Conservation (phyloP, 2,113 vertebrate genomes). For the Tauraco erythrolophus region DNA sequence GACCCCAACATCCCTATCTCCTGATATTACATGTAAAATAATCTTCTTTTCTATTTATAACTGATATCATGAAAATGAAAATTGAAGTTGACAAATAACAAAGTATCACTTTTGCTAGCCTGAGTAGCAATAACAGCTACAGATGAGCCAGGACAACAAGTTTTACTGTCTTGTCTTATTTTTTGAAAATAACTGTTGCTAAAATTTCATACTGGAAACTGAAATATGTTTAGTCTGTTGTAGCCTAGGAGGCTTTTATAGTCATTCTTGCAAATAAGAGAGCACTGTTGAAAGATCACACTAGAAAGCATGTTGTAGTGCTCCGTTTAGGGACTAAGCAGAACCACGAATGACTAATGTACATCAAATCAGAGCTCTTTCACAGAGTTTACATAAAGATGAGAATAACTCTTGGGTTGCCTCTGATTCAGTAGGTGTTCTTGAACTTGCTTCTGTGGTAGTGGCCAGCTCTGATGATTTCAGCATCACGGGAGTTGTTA, state of each 20-base stretch:
- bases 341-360: neutral
- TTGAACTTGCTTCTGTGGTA: neutral
- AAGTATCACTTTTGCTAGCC: neutral
- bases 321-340: neutral
- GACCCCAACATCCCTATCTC: neutral
- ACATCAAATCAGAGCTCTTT: neutral
- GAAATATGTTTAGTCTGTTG: neutral
- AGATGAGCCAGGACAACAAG: neutral
- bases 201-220: neutral
- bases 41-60: slow-evolving; percentile 27
- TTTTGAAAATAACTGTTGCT: neutral
- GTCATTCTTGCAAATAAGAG: neutral
- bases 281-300: neutral
- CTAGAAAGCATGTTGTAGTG: neutral
- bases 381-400: neutral
- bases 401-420: neutral
- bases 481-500: neutral
- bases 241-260: neutral
- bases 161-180: neutral
- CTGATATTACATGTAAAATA: slow-evolving; percentile 6
- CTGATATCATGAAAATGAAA: neutral
- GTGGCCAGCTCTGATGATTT: neutral
- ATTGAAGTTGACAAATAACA: slow-evolving; percentile 7
- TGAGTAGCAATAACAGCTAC: neutral
- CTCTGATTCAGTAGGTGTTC: neutral